A percentile compares a stretch with the other conserved stretches of the same genome.
Evolutionary conservation across 1,140 invertebrate species (phyloP).

Genomic region (Orussus abietinus): DNA sequence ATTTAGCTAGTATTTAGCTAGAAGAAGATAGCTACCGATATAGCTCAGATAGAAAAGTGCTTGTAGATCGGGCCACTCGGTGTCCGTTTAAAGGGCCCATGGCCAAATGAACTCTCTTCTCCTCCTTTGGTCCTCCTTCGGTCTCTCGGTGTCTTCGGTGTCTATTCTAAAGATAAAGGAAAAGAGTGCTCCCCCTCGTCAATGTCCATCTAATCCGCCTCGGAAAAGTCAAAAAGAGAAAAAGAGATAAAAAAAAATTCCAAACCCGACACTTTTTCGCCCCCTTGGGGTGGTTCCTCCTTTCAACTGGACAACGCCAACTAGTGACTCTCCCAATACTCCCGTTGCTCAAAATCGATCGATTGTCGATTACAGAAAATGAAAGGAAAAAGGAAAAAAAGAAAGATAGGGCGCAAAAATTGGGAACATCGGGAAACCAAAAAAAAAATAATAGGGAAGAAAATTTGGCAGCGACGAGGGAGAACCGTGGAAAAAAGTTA

Average conservation of each 20-base stretch:
- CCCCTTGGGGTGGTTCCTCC: too few species aligned
- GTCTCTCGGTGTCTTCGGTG: constrained; percentile 50
- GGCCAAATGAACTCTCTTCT: constrained; percentile 34
- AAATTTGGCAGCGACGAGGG: not conserved
- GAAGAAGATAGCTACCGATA: not conserved
- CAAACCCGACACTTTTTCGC: too few species aligned
- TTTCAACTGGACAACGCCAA: too few species aligned
- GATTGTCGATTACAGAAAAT: too few species aligned
- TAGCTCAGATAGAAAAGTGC: not conserved
- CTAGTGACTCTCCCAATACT: too few species aligned
- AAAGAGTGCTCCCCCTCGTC: constrained; percentile 11
- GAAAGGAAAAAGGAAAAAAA: too few species aligned
- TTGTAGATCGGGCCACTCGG: too few species aligned
- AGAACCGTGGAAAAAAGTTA: too few species aligned
- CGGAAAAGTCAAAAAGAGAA: not conserved
- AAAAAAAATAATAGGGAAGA: constrained; percentile 1
- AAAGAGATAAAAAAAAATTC: constrained; percentile 16
- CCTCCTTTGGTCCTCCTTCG: constrained; percentile 42
- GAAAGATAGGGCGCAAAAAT: too few species aligned
- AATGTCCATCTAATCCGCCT: not conserved
- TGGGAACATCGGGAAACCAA: too few species aligned
- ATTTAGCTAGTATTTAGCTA: too few species aligned
- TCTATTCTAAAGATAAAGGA: constrained; percentile 41
- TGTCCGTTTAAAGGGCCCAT: too few species aligned
- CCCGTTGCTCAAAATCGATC: constrained; percentile 33